Evolutionary conservation across 2,888 invertebrate species (phyloP).

Genomic region (Amiota communis): DNA sequence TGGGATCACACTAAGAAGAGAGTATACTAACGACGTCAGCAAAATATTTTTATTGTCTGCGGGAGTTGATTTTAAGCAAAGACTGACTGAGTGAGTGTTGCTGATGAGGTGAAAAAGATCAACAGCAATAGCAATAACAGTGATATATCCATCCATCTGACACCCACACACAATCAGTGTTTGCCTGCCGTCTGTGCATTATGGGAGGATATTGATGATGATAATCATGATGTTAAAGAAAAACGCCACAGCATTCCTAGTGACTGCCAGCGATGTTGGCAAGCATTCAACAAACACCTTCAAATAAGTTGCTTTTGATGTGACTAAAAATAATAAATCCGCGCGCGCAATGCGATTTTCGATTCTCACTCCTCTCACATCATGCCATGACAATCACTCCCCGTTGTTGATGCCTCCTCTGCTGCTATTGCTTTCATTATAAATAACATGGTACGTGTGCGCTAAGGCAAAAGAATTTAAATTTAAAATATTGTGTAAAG

Average conservation of each 20-base stretch:
- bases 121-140: too few relatives aligned
- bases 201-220: too few relatives aligned
- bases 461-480: background rate
- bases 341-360: constrained; percentile 9
- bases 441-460: constrained; percentile 47
- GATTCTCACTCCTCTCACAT: too few relatives aligned
- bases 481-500: constrained; percentile 2
- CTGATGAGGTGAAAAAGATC: too few relatives aligned
- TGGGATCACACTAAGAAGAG: background rate
- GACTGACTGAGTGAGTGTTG: too few relatives aligned
- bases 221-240: too few relatives aligned
- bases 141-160: constrained; percentile 19
- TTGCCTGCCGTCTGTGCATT: constrained; percentile 18
- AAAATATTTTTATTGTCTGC: background rate
- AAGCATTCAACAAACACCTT: constrained; percentile 38
- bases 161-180: constrained; percentile 60
- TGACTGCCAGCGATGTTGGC: too few relatives aligned
- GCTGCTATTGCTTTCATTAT: constrained; percentile 44
- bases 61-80: background rate
- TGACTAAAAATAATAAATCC: constrained; percentile 2
- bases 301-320: background rate
- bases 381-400: too few relatives aligned
- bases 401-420: too few relatives aligned
- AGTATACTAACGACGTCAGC: background rate
- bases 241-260: too few relatives aligned